These are phyloP conservation scores for Lymantria monacha DNA, from an alignment of 2,888 invertebrate genomes.

Conservation along the genomic window DNA sequence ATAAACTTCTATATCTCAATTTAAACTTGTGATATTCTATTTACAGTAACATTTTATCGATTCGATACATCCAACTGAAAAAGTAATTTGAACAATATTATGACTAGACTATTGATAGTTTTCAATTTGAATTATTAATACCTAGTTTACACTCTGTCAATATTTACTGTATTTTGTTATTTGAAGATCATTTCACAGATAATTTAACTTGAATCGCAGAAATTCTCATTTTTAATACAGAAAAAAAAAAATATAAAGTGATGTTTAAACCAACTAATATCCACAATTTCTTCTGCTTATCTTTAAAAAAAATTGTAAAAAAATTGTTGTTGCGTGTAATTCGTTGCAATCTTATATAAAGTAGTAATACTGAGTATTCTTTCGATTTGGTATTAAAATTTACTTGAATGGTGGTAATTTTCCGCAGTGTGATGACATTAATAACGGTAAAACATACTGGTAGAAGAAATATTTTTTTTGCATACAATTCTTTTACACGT, in stretches of 20 bases:
- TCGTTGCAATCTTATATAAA: slow-evolving; percentile 55
- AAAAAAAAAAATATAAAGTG: slow-evolving; percentile 42
- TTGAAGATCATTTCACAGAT: slow-evolving; percentile 57
- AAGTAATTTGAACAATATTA: slow-evolving; percentile 14
- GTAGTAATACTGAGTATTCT: slow-evolving; percentile 52
- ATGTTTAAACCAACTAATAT: slow-evolving; percentile 55
- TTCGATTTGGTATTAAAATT: slow-evolving; percentile 72
- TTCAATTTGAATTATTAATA: slow-evolving; percentile 29
- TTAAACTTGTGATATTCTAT: slow-evolving; percentile 9
- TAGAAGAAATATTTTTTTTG: slow-evolving; percentile 65
- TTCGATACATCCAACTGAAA: slow-evolving; percentile 20
- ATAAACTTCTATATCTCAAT: slow-evolving; percentile 15
- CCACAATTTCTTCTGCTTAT: slow-evolving; percentile 64
- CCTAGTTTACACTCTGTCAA: slow-evolving; percentile 16
- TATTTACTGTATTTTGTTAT: slow-evolving; percentile 31
- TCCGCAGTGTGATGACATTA: slow-evolving; percentile 73
- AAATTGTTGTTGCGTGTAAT: slow-evolving; percentile 52
- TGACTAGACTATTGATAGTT: slow-evolving; percentile 24
- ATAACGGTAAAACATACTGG: slow-evolving; percentile 54
- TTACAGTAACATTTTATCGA: slow-evolving; percentile 24
- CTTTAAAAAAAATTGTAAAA: slow-evolving; percentile 52
- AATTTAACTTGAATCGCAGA: slow-evolving; percentile 61
- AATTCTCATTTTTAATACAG: slow-evolving; percentile 52
- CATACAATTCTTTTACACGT: slow-evolving; percentile 59
- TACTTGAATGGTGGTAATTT: slow-evolving; percentile 75